phyloP scores from a whole-genome alignment of 2,797 vertebrate species.

The Limosa lapponica region DNA sequence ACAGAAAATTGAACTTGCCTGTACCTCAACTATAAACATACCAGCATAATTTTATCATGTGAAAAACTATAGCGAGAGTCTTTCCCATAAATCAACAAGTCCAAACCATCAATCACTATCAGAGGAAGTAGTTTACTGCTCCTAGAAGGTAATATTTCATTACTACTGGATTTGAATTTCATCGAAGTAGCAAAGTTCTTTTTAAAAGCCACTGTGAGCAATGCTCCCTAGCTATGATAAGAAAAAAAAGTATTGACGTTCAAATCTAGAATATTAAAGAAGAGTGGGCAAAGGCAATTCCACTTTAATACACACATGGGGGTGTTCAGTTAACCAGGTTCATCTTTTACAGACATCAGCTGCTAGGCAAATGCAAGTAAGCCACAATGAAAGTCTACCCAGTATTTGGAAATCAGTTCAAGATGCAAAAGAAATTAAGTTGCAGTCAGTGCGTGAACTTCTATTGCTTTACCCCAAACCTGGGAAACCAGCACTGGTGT shows the following conservation, averaged over 20 bases:
- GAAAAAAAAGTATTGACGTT: neutral
- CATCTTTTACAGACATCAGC: neutral
- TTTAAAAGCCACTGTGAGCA: neutral
- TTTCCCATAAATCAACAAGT: neutral
- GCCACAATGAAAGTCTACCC: neutral
- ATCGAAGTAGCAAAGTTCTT: neutral
- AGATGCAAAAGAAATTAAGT: neutral
- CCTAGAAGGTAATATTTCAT: neutral
- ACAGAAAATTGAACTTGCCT: neutral
- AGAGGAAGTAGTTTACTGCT: neutral
- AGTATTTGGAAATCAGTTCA: neutral
- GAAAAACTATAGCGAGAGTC: neutral
- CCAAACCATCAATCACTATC: neutral
- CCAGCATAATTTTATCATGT: neutral
- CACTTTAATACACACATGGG: rapidly evolving
- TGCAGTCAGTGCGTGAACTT: rapidly evolving
- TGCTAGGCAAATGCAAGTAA: neutral
- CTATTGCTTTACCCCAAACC: rapidly evolving
- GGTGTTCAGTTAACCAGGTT: neutral
- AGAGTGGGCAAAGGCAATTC: neutral
- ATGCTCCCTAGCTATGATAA: rapidly evolving
- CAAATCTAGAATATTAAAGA: neutral
- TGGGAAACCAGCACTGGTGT: neutral
- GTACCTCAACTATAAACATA: neutral
- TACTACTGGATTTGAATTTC: neutral